Evolutionary conservation across 2,113 vertebrate genomes (phyloP), one percentile per base, ranked within the genome.

Genomic region (Scomber colias): DNA sequence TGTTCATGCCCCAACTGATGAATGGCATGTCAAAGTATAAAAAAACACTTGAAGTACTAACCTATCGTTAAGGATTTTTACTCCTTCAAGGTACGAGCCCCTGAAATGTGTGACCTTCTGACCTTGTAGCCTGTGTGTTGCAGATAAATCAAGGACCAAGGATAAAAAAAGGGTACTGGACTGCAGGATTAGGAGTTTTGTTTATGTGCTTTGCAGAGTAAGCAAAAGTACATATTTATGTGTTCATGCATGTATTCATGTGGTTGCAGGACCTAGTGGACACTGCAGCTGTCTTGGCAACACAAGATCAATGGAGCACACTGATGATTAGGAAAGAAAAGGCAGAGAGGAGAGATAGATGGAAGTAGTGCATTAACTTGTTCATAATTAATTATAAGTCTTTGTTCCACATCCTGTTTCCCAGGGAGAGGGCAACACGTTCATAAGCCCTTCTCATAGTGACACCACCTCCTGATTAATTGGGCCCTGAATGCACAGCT

Each of bases 381-480:
- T 61, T 83, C 63, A 72, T 83, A 86, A 84, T 81, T 63, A 87
- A 79, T 70, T 70, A 54, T 55, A 80, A 68, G 60, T 83, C 76
- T 75, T 53, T 72, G 71, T 81, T 65, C 59, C 68, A 49, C 44
- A 51, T 78, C 71, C 35, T 35, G 69, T 86, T 72, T 79, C 81
- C 68, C 44, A 68, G 51, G 19, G 71, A 84, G 66, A 85, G 50
- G 64, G 67, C 55, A 82, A 68, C 75, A 67, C 59, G 62, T 76
- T 74, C 69, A 71, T 62, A 79, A 87, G 75, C 50, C 60, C 48
- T 77, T 85, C 85, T 90, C 48, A 48, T 21, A 21, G 71, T 87
- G 79, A 84, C 85, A 87, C 62, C 16, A 40, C 30, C 1, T 0
- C 31, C 62, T 88, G 82, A 91, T 90, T 88, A 90, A 90, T 88